Evolutionary conservation across 2,888 invertebrate genomes (phyloP).

Genomic region (Hypselothyrea guttata): DNA sequence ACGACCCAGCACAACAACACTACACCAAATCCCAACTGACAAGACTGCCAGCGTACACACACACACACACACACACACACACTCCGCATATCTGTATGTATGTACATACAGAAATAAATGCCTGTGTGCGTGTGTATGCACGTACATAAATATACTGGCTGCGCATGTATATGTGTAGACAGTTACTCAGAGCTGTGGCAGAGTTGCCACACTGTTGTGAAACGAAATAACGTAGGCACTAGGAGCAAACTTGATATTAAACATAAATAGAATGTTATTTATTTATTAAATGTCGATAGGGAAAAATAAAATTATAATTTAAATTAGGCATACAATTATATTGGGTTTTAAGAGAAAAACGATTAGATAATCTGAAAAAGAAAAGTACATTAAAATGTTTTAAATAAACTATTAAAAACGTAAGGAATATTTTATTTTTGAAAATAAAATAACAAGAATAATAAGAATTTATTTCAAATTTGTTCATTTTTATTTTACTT

Average conservation of each 20-base stretch:
- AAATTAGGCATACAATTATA: no score
- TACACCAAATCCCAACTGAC: constrained; percentile 80
- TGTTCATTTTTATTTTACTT: no score
- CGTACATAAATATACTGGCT: constrained; percentile 11
- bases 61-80: constrained; percentile 38
- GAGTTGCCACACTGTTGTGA: constrained; percentile 60
- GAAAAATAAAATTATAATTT: no score
- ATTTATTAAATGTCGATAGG: no score
- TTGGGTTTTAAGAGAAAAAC: no score
- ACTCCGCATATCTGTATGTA: constrained; percentile 33
- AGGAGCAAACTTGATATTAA: neutral
- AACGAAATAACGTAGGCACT: constrained; percentile 25
- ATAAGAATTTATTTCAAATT: no score
- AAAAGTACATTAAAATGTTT: no score
- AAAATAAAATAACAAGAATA: no score
- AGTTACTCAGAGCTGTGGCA: constrained; percentile 62
- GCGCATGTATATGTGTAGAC: constrained; percentile 46
- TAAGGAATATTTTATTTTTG: no score
- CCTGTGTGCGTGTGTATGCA: constrained; percentile 13
- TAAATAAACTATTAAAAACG: no score
- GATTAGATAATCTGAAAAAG: no score
- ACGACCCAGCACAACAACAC: constrained; percentile 66
- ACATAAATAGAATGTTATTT: no score
- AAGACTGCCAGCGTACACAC: constrained; percentile 62
- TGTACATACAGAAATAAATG: constrained; percentile 5